Evolutionary conservation across 2,113 vertebrate genomes (phyloP).

Genomic region (Danio rerio): DNA sequence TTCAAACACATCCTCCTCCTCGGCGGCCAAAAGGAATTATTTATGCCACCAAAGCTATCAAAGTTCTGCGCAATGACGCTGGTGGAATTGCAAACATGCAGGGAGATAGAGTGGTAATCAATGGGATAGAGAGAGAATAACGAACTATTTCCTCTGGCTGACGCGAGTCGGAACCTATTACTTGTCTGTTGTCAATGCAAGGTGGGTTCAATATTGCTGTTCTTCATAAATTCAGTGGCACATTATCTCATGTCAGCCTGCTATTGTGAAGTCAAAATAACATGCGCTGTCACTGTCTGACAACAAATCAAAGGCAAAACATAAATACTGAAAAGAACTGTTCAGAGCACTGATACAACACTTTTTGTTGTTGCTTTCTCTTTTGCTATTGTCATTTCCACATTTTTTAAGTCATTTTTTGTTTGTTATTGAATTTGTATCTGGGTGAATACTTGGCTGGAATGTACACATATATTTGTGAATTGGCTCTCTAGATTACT

Average conservation of each 20-base stretch:
- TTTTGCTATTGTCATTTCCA: background rate
- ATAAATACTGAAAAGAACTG: background rate
- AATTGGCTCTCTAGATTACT: background rate
- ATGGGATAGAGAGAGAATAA: conserved; percentile 41
- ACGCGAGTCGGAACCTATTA: conserved; percentile 45
- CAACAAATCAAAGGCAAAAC: conserved; percentile 21
- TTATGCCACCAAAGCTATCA: conserved; percentile 57
- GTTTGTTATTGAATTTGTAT: background rate
- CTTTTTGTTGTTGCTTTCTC: background rate
- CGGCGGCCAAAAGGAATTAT: conserved; percentile 62
- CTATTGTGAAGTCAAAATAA: conserved; percentile 56
- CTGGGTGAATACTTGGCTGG: background rate
- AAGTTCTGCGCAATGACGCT: conserved; percentile 51
- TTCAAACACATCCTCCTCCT: conserved; percentile 46
- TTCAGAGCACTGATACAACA: conserved; percentile 28
- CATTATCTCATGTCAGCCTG: conserved; percentile 44
- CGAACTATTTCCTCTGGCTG: conserved; percentile 36
- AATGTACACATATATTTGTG: background rate
- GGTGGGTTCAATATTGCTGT: conserved; percentile 39
- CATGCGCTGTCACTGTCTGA: conserved; percentile 32
- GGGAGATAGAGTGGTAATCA: conserved; percentile 44
- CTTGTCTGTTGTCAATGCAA: conserved; percentile 42
- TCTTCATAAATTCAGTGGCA: conserved; percentile 18
- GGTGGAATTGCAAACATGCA: conserved; percentile 22
- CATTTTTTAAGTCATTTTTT: conserved; percentile 3